A percentile compares a stretch with the other conserved stretches of the same genome.
These are phyloP conservation scores for Acromyrmex charruanus DNA, from an alignment of 1,140 invertebrate species.

Conservation along the genomic window DNA sequence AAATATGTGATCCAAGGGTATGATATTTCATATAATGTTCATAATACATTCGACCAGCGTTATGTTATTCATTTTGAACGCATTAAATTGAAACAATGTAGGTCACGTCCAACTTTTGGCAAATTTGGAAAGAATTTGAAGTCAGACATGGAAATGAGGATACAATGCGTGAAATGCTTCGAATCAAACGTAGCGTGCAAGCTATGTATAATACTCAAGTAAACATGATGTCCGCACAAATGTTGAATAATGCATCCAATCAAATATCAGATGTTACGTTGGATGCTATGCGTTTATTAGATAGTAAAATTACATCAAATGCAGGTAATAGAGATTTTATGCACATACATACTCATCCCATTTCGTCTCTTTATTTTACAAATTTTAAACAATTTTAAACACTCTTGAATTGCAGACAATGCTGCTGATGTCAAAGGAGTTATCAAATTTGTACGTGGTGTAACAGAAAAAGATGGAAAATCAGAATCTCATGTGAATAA, in stretches of 20 bases:
- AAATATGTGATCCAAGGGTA: conserved; percentile 99
- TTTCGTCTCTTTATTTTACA: background rate
- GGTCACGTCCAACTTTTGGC: conserved; percentile 98
- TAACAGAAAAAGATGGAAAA: conserved; percentile 92
- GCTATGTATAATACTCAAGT: conserved; percentile 98
- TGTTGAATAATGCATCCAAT: conserved; percentile 92
- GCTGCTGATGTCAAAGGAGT: conserved; percentile 87
- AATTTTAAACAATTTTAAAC: background rate
- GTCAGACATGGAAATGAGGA: conserved; percentile 99
- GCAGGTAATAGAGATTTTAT: conserved; percentile 50
- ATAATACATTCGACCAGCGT: background rate
- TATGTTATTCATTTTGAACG: background rate
- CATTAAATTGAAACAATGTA: conserved; percentile 74
- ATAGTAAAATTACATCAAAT: conserved; percentile 89
- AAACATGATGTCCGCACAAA: conserved; percentile 99
- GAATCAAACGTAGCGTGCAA: conserved; percentile 98
- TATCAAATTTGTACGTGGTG: conserved; percentile 95
- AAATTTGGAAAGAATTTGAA: conserved; percentile 99
- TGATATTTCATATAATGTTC: conserved; percentile 56
- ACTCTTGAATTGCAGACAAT: conserved; percentile 65
- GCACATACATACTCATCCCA: too few relatives aligned
- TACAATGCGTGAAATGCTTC: conserved; percentile 99
- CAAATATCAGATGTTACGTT: conserved; percentile 91
- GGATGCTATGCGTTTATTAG: conserved; percentile 95
- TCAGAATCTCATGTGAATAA: conserved; percentile 91